Evolutionary conservation across 2,113 vertebrate species (phyloP), one percentile per base, ranked within the genome.

Genomic region (Gnathonemus echidnorhynchus): DNA sequence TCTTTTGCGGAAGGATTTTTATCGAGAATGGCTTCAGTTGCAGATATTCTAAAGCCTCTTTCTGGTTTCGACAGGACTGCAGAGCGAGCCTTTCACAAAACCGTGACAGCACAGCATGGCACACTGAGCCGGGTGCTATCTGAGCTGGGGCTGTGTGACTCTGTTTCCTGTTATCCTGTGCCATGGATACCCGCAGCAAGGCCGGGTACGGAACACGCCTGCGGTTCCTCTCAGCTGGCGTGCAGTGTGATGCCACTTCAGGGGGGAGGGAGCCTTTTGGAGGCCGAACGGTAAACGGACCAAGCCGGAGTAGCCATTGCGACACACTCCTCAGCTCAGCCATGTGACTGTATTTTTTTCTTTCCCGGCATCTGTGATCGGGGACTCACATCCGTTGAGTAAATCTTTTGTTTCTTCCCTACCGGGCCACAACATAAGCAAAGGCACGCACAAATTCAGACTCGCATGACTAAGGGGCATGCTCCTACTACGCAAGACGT

Each of bases 41-140:
- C 88, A 89, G 13, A 48, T 88, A 91, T 88, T 90, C 92, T 91
- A 11, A 24, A 91, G 87, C 86, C 74, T 53, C 52, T 85, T 89
- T 90, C 90, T 84, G 85, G 27, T 42, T 90, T 87, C 90, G 90
- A 92, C 89, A 90, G 88, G 8, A 52, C 89, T 83, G 56, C 94
- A 93, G 94, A 93, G 58, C 89, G 89, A n/a, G 39, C 89, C 52
- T 84, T 62, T 93, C 88, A 91, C 92, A 90, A 92, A 93, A 93
- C 74, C 86, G 49, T 87, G 89, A 74, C n/a, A 5, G 49, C 89
- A 80, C 91, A 92, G 93, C 92, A 89, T 74, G 89, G 77, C 66
- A 21, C 27, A 70, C 19, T 10, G 48, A 8, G 39, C 77, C 13
- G 7, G 35, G 77, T 15, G 3, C 8, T 48, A 48, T 45, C 17